Evolutionary conservation across 2,888 invertebrate species (phyloP).

Genomic region (Sceliomorpha sp.): DNA sequence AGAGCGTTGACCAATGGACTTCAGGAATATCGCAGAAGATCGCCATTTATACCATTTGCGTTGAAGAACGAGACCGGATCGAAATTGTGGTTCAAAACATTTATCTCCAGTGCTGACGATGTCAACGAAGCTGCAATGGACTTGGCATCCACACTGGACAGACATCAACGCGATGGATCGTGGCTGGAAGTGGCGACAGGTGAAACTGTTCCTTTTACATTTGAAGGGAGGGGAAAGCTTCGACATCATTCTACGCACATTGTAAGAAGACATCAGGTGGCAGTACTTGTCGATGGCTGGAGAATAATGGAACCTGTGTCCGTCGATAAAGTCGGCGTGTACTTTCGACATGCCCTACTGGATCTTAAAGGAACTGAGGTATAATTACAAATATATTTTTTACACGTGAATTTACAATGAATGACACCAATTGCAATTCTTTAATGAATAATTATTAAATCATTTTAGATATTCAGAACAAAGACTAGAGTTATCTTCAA

Average conservation of each 20-base stretch:
- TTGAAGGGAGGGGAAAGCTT: slow-evolving; percentile 88
- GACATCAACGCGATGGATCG: slow-evolving; percentile 80
- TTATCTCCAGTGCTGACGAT: slow-evolving; percentile 86
- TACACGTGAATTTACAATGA: no score
- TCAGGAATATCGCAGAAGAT: slow-evolving; percentile 86
- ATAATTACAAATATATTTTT: no score
- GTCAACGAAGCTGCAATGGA: slow-evolving; percentile 62
- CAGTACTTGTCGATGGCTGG: slow-evolving; percentile 95
- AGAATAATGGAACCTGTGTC: slow-evolving; percentile 92
- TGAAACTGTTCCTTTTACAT: slow-evolving; percentile 91
- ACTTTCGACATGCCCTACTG: slow-evolving; percentile 87
- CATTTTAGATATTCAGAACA: slow-evolving; percentile 58
- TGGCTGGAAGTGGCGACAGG: slow-evolving; percentile 89
- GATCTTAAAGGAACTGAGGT: slow-evolving; percentile 65
- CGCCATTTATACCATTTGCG: slow-evolving; percentile 97
- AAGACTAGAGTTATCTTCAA: slow-evolving; percentile 93
- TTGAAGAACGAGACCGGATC: slow-evolving; percentile 95
- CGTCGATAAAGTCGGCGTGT: slow-evolving; percentile 97
- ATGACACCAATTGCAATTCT: no score
- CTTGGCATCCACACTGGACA: no score
- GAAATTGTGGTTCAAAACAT: slow-evolving; percentile 91
- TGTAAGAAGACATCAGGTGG: slow-evolving; percentile 91
- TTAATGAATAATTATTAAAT: no score
- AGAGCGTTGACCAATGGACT: slow-evolving; percentile 79
- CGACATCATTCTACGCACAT: slow-evolving; percentile 88